A percentile compares a stretch with the other conserved stretches of the same genome.
Evolutionary conservation across 2,113 vertebrate genomes (phyloP).

Genomic region (Glaucomys volans): DNA sequence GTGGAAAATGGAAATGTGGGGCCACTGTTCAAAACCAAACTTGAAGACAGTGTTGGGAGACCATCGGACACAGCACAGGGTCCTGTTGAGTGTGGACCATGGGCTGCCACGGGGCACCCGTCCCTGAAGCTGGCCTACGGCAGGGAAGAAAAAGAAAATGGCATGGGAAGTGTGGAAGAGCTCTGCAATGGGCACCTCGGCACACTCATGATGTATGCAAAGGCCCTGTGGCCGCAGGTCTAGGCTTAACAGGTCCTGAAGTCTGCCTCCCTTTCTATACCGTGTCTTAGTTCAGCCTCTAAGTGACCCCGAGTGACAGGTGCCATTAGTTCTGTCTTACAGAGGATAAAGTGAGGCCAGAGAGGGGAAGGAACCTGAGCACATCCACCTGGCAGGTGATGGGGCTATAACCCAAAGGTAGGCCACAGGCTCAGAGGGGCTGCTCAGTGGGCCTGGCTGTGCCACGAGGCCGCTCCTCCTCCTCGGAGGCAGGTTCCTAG

Average conservation of each 20-base stretch:
- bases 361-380: background rate
- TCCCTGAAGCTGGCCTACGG: background rate
- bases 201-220: accelerated
- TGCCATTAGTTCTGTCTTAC: accelerated
- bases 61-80: too few species aligned
- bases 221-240: background rate
- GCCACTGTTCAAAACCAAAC: background rate
- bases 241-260: background rate
- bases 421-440: accelerated
- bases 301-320: background rate
- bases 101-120: accelerated
- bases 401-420: background rate
- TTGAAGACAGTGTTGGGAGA: background rate
- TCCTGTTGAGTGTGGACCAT: accelerated
- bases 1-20: accelerated
- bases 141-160: too few species aligned
- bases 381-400: accelerated
- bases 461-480: background rate
- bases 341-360: background rate
- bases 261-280: background rate
- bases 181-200: accelerated
- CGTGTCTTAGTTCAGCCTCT: background rate
- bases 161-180: background rate
- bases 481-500: background rate
- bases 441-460: background rate